These are phyloP conservation scores for Ceriagrion tenellum DNA, from an alignment of 2,888 invertebrate genomes.

Conservation along the genomic window DNA sequence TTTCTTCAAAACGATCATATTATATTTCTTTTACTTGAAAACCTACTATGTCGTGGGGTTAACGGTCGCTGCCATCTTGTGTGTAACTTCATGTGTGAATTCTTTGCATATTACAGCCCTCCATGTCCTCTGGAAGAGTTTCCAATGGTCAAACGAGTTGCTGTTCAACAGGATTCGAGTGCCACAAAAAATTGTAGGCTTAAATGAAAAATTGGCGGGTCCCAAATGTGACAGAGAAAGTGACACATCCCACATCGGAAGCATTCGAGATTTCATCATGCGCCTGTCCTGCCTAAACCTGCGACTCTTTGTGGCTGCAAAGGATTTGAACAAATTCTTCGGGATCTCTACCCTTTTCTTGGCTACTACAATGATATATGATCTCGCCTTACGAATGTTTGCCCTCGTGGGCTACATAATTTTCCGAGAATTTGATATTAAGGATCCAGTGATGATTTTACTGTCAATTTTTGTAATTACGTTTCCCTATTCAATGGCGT, in stretches of 20 bases:
- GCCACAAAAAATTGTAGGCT: too few relatives aligned
- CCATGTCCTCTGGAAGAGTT: not conserved
- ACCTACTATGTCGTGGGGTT: not conserved
- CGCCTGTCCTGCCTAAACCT: not conserved
- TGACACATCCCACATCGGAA: not conserved
- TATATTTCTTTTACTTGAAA: not conserved
- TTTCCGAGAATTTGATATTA: not conserved
- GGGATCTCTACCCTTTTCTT: not conserved
- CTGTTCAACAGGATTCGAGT: not conserved
- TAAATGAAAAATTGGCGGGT: not conserved
- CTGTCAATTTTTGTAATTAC: not conserved
- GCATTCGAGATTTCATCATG: too few relatives aligned
- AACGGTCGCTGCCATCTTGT: not conserved
- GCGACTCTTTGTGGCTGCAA: not conserved
- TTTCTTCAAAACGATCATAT: not conserved
- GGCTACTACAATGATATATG: not conserved
- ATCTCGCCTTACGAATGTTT: not conserved
- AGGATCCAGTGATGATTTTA: not conserved
- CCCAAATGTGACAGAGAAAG: not conserved
- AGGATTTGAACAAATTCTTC: not conserved
- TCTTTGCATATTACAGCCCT: not conserved
- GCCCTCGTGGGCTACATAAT: not conserved
- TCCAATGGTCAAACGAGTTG: not conserved
- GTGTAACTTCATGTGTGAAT: not conserved
- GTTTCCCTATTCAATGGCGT: not conserved